Conservation (phyloP, 2,888 invertebrate genomes). For the Tetropium fuscum region DNA sequence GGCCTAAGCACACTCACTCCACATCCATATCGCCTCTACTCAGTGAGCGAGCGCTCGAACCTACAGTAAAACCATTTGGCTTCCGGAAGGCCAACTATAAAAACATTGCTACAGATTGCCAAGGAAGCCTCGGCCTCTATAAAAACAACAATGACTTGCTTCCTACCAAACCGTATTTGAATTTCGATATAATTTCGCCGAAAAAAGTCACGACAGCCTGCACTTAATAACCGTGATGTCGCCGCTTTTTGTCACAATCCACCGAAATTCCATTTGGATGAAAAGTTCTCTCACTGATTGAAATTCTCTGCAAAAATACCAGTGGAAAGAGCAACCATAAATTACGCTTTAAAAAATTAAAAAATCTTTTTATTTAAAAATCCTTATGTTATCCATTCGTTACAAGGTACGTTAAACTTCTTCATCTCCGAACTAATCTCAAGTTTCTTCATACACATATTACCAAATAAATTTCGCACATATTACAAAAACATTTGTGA, state of each 20-base stretch:
- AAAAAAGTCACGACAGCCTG: slow-evolving; percentile 24
- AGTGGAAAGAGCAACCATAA: too few species aligned
- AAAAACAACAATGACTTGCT: slow-evolving; percentile 41
- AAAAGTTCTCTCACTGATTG: not conserved
- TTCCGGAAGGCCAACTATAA: slow-evolving; percentile 40
- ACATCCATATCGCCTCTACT: slow-evolving; percentile 25
- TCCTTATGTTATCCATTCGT: too few species aligned
- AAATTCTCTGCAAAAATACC: too few species aligned
- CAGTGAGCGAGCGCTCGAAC: slow-evolving; percentile 10
- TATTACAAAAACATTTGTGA: too few species aligned
- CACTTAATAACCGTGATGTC: slow-evolving; percentile 27
- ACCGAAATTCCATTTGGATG: not conserved
- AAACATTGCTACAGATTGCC: slow-evolving; percentile 26
- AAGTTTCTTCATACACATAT: too few species aligned
- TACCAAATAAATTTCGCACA: too few species aligned
- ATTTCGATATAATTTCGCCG: slow-evolving; percentile 38
- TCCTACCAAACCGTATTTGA: slow-evolving; percentile 39
- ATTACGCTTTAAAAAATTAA: too few species aligned
- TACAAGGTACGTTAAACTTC: too few species aligned
- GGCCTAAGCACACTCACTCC: slow-evolving; percentile 7
- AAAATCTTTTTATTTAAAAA: too few species aligned
- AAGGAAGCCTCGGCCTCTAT: slow-evolving; percentile 34
- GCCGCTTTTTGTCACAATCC: not conserved
- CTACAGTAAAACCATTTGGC: slow-evolving; percentile 40
- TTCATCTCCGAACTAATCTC: too few species aligned